Base-by-base conservation (phyloP, 2,113 vertebrate species). In the Corythornis madagascariensis region DNA sequence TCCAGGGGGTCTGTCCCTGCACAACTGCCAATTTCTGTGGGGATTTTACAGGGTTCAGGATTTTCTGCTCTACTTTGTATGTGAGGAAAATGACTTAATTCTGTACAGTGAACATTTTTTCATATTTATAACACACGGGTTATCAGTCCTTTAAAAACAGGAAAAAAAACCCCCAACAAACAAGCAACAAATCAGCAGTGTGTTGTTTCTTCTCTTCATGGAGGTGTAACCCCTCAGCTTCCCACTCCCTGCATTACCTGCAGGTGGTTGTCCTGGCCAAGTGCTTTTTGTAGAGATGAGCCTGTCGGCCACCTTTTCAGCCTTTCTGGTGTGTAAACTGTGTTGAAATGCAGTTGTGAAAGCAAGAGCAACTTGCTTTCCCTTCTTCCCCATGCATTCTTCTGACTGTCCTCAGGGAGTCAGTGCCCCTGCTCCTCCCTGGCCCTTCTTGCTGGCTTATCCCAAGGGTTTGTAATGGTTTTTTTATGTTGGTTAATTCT, bases 1-100 rank as follows among this genome's bases (percentile, higher is more conserved):
- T 96, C 89, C 92, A 93, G 96, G 82, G 75, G 89, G 94, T 80
- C 92, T 91, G 69, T 93, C 69, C 69, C 79, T 69, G 18, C 38
- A 71, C 60, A 57, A 7, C 45, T 87, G 87, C 82, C 75, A 77
- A 2, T 75, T 93, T 77, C 43, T 65, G 57, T 43, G 66, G 16
- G 1, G 16, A 67, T 45, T 90, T 89, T 20, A 47, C 53, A n/a
- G 40, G 4, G 31, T 60, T 88, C 61, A 77, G 48, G 43, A 45
- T 89, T 86, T 92, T 80, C 43, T 83, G 17, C 21, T 80, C 13
- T 3, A 28, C 47, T 79, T 71, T 0, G 0, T 42, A 16, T 18
- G 1, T 31, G 19, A 83, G 75, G n/a, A 83, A 65, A 35, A 77
- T 35, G 2, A 57, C 48, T 71, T 67, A 74, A 64, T 74, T 19